Percentiles rank a stretch among this genome's conserved stretches.
Evolutionary conservation across 2,113 vertebrate genomes (phyloP).

Genomic region (Osmerus mordax): DNA sequence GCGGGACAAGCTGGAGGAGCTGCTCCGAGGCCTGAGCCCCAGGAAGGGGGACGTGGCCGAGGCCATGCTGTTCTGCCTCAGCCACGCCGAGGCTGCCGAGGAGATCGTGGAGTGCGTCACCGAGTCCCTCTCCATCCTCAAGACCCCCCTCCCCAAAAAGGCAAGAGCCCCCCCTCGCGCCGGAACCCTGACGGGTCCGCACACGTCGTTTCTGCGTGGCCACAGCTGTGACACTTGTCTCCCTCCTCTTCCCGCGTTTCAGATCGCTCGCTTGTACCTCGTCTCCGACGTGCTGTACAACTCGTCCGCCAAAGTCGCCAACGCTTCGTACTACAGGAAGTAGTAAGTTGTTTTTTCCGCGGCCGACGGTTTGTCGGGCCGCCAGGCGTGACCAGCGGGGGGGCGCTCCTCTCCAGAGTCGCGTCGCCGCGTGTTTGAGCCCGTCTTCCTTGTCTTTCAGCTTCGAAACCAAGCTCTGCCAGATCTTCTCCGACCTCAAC

Average conservation of each 20-base stretch:
- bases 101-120: constrained; percentile 97
- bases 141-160: constrained; percentile 99
- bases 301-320: constrained; percentile 97
- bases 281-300: constrained; percentile 98
- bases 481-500: constrained; percentile 97
- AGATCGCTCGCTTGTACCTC: constrained; percentile 97
- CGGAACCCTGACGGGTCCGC: too few species aligned
- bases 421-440: background rate
- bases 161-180: constrained; percentile 32
- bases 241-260: constrained; percentile 34
- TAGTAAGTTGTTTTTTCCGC: constrained; percentile 79
- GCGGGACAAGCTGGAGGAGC: constrained; percentile 95
- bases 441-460: constrained; percentile 75
- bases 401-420: too few species aligned
- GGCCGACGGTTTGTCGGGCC: too few species aligned
- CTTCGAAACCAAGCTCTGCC: constrained; percentile 96
- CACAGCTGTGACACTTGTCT: background rate
- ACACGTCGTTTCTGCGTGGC: background rate
- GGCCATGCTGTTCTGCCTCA: constrained; percentile 96
- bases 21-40: constrained; percentile 87
- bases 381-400: too few species aligned
- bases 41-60: constrained; percentile 92
- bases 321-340: constrained; percentile 99
- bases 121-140: constrained; percentile 94
- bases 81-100: constrained; percentile 94